phyloP scores from a whole-genome alignment of 2,113 vertebrate species.

The Dipodomys merriami region DNA sequence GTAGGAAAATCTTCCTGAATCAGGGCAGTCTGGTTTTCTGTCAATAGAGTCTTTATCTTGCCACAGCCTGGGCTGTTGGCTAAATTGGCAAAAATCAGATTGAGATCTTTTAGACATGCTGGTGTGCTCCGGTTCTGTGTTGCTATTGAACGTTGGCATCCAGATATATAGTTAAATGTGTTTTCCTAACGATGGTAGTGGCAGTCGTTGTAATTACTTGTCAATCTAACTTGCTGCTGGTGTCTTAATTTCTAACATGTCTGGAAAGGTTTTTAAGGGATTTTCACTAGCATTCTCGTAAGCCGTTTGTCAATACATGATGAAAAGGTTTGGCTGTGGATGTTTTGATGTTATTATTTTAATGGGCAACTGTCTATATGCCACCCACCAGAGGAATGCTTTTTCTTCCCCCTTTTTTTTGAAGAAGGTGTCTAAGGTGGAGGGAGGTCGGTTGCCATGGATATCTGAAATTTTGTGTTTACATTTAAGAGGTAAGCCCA shows the following conservation, averaged over 20 bases:
- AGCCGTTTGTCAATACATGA: slow-evolving; percentile 80
- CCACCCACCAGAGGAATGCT: slow-evolving; percentile 48
- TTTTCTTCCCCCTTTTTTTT: slow-evolving; percentile 7
- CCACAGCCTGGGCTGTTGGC: background rate
- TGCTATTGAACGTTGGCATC: slow-evolving; percentile 40
- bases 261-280: slow-evolving; percentile 76
- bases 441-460: slow-evolving; percentile 69
- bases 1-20: background rate
- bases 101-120: background rate
- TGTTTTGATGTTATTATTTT: slow-evolving; percentile 73
- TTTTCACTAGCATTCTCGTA: slow-evolving; percentile 75
- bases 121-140: slow-evolving; percentile 45
- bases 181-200: slow-evolving; percentile 49
- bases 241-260: slow-evolving; percentile 61
- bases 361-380: slow-evolving; percentile 67
- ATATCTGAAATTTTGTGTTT: slow-evolving; percentile 78
- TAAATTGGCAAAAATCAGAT: slow-evolving; percentile 29
- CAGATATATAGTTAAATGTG: slow-evolving; percentile 27
- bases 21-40: background rate
- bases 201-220: slow-evolving; percentile 77
- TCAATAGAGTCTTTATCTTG: background rate
- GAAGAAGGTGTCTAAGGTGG: slow-evolving; percentile 77
- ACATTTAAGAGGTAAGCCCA: slow-evolving; percentile 76
- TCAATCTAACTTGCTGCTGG: slow-evolving; percentile 56
- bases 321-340: slow-evolving; percentile 80